Base-by-base conservation (phyloP, 2,113 vertebrate species). In the Daphoenositta chrysoptera region DNA sequence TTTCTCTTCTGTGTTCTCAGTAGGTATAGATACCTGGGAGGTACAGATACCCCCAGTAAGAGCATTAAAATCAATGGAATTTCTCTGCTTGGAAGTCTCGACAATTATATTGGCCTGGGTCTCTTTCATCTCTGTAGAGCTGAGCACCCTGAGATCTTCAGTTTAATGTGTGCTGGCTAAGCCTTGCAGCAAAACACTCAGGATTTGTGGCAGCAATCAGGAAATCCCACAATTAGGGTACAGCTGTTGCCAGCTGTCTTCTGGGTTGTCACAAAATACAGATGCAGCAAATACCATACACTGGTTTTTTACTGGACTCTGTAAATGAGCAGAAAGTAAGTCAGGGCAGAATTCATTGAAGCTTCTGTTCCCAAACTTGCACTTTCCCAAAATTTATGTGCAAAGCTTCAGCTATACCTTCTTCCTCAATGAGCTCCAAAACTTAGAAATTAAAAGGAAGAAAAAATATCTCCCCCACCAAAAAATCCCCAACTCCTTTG, bases 221-320 rank as follows among this genome's bases (percentile, higher is more conserved):
- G 70, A 83, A 71, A n/a, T 51, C 44, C 50, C 54, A 31, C 37
- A 39, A n/a, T 42, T 53, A 77, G 35, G 44, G 73, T 16, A 15
- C 44, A 47, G 37, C 66, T 93, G 53, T n/a, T 47, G 70, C 11
- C 15, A 65, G 69, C n/a, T 94, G 50, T 78, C 31, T 83, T 39
- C 51, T 40, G 22, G n/a, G 54, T 9, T 60, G 13, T 19, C n/a
- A 11, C 48, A 11, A 12, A 11, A 35, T 17, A 1, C 22, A 89
- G 31, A 28, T 47, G 11, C 47, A 94, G 56, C 15, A 63, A 66
- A 71, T 35, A 10, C 10, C 40, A 33, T 30, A 13, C 20, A 15
- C 13, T 51, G 6, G 0, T 22, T 51, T 72, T 26, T 48, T 33
- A n/a, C 16, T 66, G 47, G 11, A 2, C 30, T 2, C 0, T 2